These are phyloP conservation scores for Hyposmocoma kahamanoa DNA, from an alignment of 1,140 invertebrate species.

Conservation along the genomic window DNA sequence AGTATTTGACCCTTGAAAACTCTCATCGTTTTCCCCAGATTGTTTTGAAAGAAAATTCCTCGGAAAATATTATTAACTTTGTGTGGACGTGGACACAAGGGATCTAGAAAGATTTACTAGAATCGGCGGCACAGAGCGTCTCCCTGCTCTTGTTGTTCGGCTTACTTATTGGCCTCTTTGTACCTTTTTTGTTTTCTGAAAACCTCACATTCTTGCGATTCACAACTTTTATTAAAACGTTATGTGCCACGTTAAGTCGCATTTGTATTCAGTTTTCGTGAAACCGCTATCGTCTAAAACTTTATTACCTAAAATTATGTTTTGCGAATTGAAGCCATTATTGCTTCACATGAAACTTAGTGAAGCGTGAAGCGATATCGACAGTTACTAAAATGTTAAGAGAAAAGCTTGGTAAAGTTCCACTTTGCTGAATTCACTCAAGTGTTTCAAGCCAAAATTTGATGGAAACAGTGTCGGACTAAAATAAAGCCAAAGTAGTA, in stretches of 20 bases:
- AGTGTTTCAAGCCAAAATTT: background rate
- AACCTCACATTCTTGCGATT: conserved; percentile 23
- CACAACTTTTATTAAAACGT: conserved; percentile 21
- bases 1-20: too few species aligned
- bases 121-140: conserved; percentile 10
- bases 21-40: too few species aligned
- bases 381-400: too few species aligned
- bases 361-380: too few species aligned
- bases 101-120: conserved; percentile 11
- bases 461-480: conserved; percentile 23
- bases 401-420: too few species aligned
- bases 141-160: conserved; percentile 12
- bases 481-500: conserved; percentile 36
- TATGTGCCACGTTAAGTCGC: conserved; percentile 7
- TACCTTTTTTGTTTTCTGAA: conserved; percentile 25
- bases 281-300: too few species aligned
- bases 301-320: too few species aligned
- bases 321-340: too few species aligned
- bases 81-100: conserved; percentile 3
- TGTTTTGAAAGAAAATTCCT: background rate
- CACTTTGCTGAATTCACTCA: background rate
- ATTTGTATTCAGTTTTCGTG: too few species aligned
- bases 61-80: background rate
- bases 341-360: too few species aligned
- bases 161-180: conserved; percentile 23